Conservation (phyloP, 1,140 invertebrate genomes). For the Neodiprion virginianus region DNA sequence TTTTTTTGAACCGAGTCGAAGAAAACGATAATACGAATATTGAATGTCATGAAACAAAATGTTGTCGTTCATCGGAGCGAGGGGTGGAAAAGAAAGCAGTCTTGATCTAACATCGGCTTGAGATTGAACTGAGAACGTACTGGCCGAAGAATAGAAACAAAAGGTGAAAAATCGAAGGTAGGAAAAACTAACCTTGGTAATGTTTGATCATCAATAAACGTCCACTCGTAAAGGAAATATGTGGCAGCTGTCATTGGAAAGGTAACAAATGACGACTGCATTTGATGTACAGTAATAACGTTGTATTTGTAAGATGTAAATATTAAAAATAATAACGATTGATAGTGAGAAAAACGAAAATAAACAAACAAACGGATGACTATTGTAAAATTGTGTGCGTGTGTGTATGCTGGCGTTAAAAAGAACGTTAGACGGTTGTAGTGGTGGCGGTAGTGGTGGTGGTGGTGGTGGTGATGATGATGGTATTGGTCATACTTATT, state of each 20-base stretch:
- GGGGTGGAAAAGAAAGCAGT: too few species aligned
- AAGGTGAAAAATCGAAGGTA: not conserved
- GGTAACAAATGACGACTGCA: constrained; percentile 29
- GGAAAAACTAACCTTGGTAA: constrained; percentile 47
- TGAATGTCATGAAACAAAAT: too few species aligned
- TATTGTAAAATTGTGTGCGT: constrained; percentile 6
- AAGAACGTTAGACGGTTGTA: not conserved
- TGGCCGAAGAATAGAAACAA: too few species aligned
- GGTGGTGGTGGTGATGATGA: constrained; percentile 30
- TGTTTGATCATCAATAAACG: constrained; percentile 34
- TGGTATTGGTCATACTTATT: constrained; percentile 64
- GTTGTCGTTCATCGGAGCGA: too few species aligned
- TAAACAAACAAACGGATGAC: not conserved
- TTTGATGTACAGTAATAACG: constrained; percentile 24
- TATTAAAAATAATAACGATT: constrained; percentile 6
- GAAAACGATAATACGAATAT: too few species aligned
- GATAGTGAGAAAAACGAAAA: not conserved
- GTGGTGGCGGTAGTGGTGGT: not conserved
- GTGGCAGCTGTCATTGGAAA: constrained; percentile 36
- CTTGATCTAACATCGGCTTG: too few species aligned
- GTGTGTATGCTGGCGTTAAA: not conserved
- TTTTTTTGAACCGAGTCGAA: too few species aligned
- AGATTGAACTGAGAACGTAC: too few species aligned
- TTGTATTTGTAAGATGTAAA: not conserved
- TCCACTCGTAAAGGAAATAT: constrained; percentile 44